A percentile compares a stretch with the other conserved stretches of the same genome.
Evolutionary conservation across 1,140 invertebrate genomes (phyloP).

Genomic region (Manduca sexta): DNA sequence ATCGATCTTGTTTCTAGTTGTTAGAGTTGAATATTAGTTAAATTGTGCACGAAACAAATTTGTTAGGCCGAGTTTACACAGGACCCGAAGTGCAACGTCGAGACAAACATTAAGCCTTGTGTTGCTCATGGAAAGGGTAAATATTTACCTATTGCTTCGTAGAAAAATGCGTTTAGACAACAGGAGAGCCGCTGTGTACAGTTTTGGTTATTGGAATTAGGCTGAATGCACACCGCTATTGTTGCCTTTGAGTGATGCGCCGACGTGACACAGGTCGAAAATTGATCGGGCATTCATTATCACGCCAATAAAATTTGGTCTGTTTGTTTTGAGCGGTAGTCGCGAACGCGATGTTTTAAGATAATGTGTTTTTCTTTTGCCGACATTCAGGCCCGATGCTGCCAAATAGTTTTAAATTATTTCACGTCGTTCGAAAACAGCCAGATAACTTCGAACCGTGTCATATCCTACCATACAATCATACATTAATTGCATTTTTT

Average conservation of each 20-base stretch:
- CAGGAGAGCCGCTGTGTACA: slow-evolving; percentile 51
- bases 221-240: slow-evolving; percentile 34
- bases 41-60: slow-evolving; percentile 36
- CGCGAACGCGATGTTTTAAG: slow-evolving; percentile 10
- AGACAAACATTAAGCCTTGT: slow-evolving; percentile 66
- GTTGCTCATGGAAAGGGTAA: slow-evolving; percentile 59
- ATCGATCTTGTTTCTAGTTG: slow-evolving; percentile 21
- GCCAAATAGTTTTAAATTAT: too few relatives aligned
- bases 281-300: slow-evolving; percentile 50
- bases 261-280: slow-evolving; percentile 17
- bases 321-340: slow-evolving; percentile 48
- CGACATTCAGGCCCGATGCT: too few relatives aligned
- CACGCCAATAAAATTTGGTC: slow-evolving; percentile 31
- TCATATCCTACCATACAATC: too few relatives aligned
- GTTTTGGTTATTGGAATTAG: slow-evolving; percentile 67
- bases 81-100: slow-evolving; percentile 66
- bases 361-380: not conserved
- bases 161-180: slow-evolving; percentile 68
- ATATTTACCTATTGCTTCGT: slow-evolving; percentile 62
- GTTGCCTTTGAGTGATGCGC: slow-evolving; percentile 35
- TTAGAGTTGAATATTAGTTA: slow-evolving; percentile 32
- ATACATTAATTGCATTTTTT: too few relatives aligned
- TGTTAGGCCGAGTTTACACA: slow-evolving; percentile 64
- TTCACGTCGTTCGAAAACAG: too few relatives aligned
- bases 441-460: too few relatives aligned